Percentiles rank a stretch among this genome's conserved stretches.
Evolutionary conservation across 30 jellyfish, hydroid and myxozoan genomes (phyloP).

Genomic region (Sanderia malayensis): DNA sequence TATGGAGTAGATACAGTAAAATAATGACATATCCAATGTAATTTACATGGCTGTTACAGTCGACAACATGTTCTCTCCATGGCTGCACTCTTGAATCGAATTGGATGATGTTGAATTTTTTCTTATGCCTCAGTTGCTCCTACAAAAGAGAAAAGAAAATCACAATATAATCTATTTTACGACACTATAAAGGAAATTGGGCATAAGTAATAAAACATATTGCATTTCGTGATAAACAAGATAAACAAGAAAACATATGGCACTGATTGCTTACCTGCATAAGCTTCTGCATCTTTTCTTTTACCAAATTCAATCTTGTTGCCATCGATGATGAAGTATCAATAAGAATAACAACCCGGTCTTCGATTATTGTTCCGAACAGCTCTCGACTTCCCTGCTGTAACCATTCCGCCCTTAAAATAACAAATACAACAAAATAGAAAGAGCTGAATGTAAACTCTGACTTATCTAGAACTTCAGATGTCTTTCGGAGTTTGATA

Average conservation of each 20-base stretch:
- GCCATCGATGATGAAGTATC: slow-evolving; percentile 98
- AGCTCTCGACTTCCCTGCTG: slow-evolving; percentile 95
- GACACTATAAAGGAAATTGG: slow-evolving; percentile 2
- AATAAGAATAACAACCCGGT: slow-evolving; percentile 82
- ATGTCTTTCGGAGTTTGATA: too few species aligned
- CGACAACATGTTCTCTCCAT: slow-evolving; percentile 89
- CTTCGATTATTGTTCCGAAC: slow-evolving; percentile 93
- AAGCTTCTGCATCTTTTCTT: slow-evolving; percentile 68
- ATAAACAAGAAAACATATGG: too few species aligned
- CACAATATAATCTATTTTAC: not conserved
- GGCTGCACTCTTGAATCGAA: slow-evolving; percentile 86
- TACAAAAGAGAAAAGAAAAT: slow-evolving; percentile 13
- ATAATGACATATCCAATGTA: too few species aligned
- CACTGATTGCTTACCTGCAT: slow-evolving; percentile 72
- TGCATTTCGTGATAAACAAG: too few species aligned
- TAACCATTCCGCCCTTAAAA: slow-evolving; percentile 85
- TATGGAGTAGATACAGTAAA: too few species aligned
- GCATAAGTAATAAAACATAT: too few species aligned
- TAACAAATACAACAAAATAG: too few species aligned
- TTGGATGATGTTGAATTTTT: slow-evolving; percentile 74
- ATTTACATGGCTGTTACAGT: slow-evolving; percentile 77
- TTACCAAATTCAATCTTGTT: slow-evolving; percentile 57
- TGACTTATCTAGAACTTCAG: too few species aligned
- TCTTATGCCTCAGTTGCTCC: slow-evolving; percentile 88
- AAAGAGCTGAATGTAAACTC: too few species aligned